Conservation (phyloP, 35 echinoderm and acorn worm genomes). For the Apostichopus japonicus region DNA sequence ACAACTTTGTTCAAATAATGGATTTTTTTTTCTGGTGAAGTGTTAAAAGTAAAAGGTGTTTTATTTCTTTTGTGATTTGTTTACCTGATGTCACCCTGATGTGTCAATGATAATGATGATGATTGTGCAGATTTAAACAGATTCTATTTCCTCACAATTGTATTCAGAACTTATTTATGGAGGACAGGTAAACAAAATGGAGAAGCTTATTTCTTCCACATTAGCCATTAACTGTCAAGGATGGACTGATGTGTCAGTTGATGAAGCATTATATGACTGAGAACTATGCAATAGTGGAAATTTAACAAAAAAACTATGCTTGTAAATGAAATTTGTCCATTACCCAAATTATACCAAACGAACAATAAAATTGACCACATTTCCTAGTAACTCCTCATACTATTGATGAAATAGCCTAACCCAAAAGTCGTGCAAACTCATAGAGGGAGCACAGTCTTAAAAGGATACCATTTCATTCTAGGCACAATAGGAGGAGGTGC, state of each 20-base stretch:
- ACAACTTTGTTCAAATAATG: slow-evolving; percentile 28
- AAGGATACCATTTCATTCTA: too few relatives aligned
- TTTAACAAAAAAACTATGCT: too few relatives aligned
- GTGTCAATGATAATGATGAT: not conserved
- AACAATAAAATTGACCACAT: too few relatives aligned
- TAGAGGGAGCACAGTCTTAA: too few relatives aligned
- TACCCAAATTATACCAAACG: too few relatives aligned
- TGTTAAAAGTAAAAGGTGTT: not conserved
- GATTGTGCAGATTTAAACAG: not conserved
- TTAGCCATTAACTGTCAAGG: not conserved
- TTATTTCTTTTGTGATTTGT: slow-evolving; percentile 7
- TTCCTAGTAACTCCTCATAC: too few relatives aligned
- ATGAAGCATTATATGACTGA: not conserved
- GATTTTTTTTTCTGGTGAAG: not conserved
- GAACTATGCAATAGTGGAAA: too few relatives aligned
- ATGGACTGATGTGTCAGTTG: not conserved
- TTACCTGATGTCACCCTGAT: slow-evolving; percentile 21
- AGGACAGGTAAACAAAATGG: not conserved
- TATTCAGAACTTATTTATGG: not conserved
- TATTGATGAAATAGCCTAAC: too few relatives aligned
- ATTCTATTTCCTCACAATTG: not conserved
- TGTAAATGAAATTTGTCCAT: too few relatives aligned
- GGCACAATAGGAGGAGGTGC: too few relatives aligned
- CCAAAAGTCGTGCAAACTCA: too few relatives aligned
- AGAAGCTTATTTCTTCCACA: not conserved